Evolutionary conservation across 2,113 vertebrate genomes (phyloP).

Genomic region (Spea multiplicata): DNA sequence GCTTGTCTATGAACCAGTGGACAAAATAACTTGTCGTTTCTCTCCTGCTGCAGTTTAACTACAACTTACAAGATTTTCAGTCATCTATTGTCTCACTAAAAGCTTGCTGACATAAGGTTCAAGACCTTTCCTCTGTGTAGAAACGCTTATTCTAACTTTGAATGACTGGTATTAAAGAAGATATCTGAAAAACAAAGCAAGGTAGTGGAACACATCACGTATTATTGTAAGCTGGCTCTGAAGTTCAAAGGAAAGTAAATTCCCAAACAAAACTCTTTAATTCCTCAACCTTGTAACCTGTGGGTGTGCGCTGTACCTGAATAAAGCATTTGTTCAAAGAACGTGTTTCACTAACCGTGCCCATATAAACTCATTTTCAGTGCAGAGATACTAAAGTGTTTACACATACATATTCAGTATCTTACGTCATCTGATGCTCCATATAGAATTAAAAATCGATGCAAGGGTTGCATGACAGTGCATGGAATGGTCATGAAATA

Average conservation of each 20-base stretch:
- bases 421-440: too few species aligned
- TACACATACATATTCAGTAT: too few species aligned
- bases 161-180: conserved; percentile 50
- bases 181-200: conserved; percentile 20
- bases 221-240: background rate
- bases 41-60: too few species aligned
- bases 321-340: background rate
- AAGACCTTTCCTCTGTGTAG: conserved; percentile 45
- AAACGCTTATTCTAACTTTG: conserved; percentile 26
- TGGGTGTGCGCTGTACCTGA: background rate
- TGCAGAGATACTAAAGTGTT: background rate
- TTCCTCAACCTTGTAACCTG: background rate
- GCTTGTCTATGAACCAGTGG: too few species aligned
- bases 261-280: conserved; percentile 8
- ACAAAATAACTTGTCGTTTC: too few species aligned
- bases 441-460: too few species aligned
- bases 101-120: background rate
- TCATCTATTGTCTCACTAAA: too few species aligned
- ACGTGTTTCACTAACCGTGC: background rate
- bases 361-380: background rate
- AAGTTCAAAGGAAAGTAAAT: conserved; percentile 39
- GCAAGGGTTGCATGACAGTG: too few species aligned
- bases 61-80: too few species aligned
- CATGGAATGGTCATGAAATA: too few species aligned
- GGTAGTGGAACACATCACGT: conserved; percentile 46